These are phyloP conservation scores for Periplaneta americana DNA, from an alignment of 1,140 invertebrate species.

Conservation along the genomic window DNA sequence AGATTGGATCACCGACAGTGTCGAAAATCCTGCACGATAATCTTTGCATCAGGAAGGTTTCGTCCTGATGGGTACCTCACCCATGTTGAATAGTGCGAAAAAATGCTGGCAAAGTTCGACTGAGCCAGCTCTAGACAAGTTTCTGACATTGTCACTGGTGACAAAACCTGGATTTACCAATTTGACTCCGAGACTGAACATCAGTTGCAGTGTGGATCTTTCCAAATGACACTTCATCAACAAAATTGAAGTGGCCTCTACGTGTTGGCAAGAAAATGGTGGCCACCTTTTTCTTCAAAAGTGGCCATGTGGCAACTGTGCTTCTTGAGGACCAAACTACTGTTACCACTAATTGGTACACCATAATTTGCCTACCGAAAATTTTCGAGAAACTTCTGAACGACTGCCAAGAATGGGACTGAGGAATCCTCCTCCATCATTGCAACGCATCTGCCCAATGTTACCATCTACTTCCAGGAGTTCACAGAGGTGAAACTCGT, in stretches of 20 bases:
- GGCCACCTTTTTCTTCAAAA: background rate
- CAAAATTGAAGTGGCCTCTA: background rate
- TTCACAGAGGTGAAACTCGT: conserved; percentile 1
- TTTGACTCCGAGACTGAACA: conserved; percentile 28
- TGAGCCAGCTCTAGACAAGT: conserved; percentile 21
- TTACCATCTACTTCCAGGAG: conserved; percentile 6
- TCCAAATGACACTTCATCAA: background rate
- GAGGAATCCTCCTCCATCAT: background rate
- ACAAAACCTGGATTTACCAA: conserved; percentile 26
- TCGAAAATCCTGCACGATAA: background rate
- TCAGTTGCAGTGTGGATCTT: conserved; percentile 12
- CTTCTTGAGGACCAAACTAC: background rate
- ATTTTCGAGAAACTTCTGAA: background rate
- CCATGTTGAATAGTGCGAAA: conserved; percentile 23
- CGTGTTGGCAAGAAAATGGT: too few species aligned
- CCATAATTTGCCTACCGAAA: conserved; percentile 6
- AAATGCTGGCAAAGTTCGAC: conserved; percentile 22
- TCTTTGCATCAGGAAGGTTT: background rate
- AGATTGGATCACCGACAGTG: background rate
- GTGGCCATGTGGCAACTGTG: background rate
- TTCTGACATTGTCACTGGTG: conserved; percentile 23
- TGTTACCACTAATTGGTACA: conserved; percentile 7
- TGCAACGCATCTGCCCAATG: background rate
- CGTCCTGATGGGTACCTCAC: conserved; percentile 20
- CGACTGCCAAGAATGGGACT: background rate